Evolutionary conservation across 2,113 vertebrate species (phyloP).

Genomic region (Balaeniceps rex): DNA sequence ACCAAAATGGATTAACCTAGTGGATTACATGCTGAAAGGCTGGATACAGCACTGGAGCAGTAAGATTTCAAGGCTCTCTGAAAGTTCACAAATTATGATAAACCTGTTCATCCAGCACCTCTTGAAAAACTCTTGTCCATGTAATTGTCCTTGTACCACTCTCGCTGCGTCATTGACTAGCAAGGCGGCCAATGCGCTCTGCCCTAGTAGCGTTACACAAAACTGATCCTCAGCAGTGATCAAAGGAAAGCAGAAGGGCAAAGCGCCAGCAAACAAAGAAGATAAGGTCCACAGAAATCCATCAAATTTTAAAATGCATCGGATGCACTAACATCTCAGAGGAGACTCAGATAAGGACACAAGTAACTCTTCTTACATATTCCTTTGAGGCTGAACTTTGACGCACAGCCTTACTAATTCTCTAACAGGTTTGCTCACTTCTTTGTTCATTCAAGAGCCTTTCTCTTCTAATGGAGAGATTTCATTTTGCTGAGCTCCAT

Average conservation of each 20-base stretch:
- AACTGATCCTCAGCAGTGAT: constrained; percentile 4
- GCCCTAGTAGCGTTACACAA: background rate
- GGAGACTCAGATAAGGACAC: constrained; percentile 51
- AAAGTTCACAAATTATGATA: constrained; percentile 8
- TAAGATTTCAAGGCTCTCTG: background rate
- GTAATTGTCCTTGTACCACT: constrained; percentile 15
- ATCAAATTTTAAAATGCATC: constrained; percentile 55
- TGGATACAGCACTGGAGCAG: background rate
- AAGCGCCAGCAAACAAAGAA: constrained; percentile 19
- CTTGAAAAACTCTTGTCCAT: background rate
- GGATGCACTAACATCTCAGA: background rate
- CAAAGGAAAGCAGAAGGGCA: constrained; percentile 26
- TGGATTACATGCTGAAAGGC: background rate
- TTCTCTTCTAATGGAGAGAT: background rate
- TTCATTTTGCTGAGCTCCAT: background rate
- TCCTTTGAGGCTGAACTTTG: constrained; percentile 12
- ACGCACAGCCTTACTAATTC: background rate
- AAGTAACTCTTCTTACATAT: background rate
- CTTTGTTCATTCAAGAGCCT: background rate
- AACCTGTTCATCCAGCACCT: background rate
- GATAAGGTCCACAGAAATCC: constrained; percentile 40
- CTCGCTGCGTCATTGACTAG: background rate
- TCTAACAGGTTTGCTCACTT: background rate
- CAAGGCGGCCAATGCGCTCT: background rate
- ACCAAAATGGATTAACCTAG: background rate